phyloP scores from a whole-genome alignment of 2,888 invertebrate genomes.

The Trachelus troglodyta region DNA sequence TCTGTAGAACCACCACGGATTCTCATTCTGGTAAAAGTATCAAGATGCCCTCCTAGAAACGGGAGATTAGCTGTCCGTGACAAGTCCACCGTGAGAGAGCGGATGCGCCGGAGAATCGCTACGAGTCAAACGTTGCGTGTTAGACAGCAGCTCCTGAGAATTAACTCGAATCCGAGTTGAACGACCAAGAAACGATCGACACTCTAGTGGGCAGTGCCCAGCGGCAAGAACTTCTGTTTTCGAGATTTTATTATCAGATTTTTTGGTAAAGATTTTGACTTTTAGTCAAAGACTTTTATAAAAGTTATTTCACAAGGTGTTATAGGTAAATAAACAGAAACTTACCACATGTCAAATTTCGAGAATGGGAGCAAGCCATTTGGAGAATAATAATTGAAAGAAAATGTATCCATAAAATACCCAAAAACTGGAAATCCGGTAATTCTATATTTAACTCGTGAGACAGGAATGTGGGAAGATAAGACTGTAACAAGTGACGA shows the following conservation, averaged over 20 bases:
- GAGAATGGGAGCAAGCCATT: background rate
- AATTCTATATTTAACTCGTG: background rate
- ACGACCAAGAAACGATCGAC: background rate
- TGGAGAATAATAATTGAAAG: background rate
- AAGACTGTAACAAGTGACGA: background rate
- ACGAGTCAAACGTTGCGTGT: background rate
- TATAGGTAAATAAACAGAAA: background rate
- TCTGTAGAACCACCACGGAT: background rate
- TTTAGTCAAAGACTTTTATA: background rate
- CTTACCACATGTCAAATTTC: background rate
- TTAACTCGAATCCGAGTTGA: background rate
- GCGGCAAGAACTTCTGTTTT: background rate
- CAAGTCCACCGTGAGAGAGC: slow-evolving; percentile 3
- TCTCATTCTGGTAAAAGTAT: background rate
- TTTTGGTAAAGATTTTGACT: background rate
- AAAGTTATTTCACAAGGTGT: background rate
- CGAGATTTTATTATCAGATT: background rate
- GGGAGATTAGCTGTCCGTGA: background rate
- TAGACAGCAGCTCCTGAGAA: background rate
- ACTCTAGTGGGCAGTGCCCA: background rate
- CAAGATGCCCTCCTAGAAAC: background rate
- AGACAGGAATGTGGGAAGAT: background rate
- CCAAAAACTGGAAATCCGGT: background rate
- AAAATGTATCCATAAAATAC: background rate
- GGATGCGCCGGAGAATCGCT: slow-evolving; percentile 4